Conservation (phyloP, 2,797 vertebrate species). For the Epinephelus malabaricus region DNA sequence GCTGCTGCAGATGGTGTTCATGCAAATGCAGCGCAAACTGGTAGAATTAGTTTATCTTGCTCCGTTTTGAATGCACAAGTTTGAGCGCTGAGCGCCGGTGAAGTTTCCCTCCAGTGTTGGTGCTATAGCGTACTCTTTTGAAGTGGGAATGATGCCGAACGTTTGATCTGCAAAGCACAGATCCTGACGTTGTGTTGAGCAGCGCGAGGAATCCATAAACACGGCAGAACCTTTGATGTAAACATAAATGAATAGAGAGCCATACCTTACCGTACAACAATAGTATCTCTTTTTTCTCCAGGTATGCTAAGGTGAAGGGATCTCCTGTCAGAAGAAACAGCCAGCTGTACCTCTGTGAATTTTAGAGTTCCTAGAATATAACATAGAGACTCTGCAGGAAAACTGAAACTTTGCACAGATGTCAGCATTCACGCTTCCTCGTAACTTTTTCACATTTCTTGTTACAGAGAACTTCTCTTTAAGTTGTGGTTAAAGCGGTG, state of each 20-base stretch:
- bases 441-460: not conserved
- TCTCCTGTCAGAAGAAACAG: constrained; percentile 27
- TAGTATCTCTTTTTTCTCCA: constrained; percentile 15
- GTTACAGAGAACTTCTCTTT: not conserved
- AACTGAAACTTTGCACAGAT: not conserved
- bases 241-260: constrained; percentile 36
- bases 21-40: constrained; percentile 19
- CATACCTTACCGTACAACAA: constrained; percentile 7
- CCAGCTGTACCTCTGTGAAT: not conserved
- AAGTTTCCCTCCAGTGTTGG: constrained; percentile 6
- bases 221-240: constrained; percentile 28
- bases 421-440: not conserved
- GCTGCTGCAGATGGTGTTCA: not conserved
- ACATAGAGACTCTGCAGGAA: constrained; percentile 12
- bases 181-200: constrained; percentile 6
- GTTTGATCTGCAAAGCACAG: constrained; percentile 48
- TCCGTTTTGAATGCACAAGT: not conserved
- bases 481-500: not conserved
- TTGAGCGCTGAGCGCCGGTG: constrained; percentile 11
- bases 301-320: constrained; percentile 3
- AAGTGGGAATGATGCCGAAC: constrained; percentile 10
- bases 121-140: not conserved
- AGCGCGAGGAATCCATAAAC: constrained; percentile 37
- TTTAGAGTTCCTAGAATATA: constrained; percentile 22
- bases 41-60: constrained; percentile 14